Base-by-base conservation (phyloP, 2,888 invertebrate species). In the Pristionchus exspectatus region DNA sequence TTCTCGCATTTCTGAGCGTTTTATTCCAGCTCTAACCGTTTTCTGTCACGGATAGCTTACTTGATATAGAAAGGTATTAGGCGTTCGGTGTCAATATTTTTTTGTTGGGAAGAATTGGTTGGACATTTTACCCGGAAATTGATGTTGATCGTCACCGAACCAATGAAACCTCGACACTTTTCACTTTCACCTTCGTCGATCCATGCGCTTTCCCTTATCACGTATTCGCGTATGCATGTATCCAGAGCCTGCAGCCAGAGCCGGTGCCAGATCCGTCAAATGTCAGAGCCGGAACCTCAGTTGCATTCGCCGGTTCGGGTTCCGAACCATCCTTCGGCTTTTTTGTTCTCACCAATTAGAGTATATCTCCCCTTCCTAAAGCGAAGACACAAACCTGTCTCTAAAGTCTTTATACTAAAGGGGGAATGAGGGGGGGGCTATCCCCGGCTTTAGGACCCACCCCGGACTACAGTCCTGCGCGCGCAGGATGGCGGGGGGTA, bases 351-450 rank as follows among this genome's bases (percentile, higher is more conserved):
- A 81, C 50, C 81, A 81, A 81, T 81, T 81, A 81, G 81, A 81
- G n/a, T 81, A 81, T 81, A 50, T 81, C 50, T 81, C 27, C 81
- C 50, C 30, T 21, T 38, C 30, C 18, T 5, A 30, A 66, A 27
- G 72, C 33, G n/a, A 77, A 77, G 74, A 77, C 81, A 81, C 81
- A 81, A 81, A 81, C 81, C 81, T 81, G 81, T 81, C 81, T n/a
- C 54, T 27, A 44, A 59, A 24, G 59, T 27, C 69, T 27, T 69
- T 69, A 24, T 2, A 27, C 24, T 12, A 38, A 54, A 81, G 50
- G 50, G 81, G 38, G 50, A 81, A 12, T 14, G 24, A 7, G 33
- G 21, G 21, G 27, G 54, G 54, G 74, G 54, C n/a, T 33, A 21
- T 30, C 30, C 81, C 50, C 50, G 50, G 44, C 81, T 50, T 81